phyloP scores from a whole-genome alignment of 1,140 invertebrate genomes.

The Lordiphosa stackelbergi region DNA sequence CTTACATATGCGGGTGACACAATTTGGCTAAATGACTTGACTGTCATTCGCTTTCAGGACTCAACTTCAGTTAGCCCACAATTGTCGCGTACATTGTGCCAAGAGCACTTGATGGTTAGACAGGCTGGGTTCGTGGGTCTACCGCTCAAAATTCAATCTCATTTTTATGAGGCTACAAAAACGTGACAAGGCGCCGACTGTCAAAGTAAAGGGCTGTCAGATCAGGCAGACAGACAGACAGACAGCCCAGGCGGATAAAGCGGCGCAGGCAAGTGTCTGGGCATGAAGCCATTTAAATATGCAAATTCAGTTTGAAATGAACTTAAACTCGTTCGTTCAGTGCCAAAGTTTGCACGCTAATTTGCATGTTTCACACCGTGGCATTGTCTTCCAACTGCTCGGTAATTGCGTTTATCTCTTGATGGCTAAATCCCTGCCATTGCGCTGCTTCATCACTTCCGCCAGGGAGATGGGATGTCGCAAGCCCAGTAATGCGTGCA shows the following conservation, averaged over 20 bases:
- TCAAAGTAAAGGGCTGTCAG: constrained; percentile 28
- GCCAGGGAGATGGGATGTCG: constrained; percentile 1
- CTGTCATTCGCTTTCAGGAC: too few species aligned
- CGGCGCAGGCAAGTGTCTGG: constrained; percentile 41
- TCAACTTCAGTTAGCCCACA: too few species aligned
- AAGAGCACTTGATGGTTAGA: neutral
- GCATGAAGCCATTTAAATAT: constrained; percentile 71
- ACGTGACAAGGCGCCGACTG: constrained; percentile 67
- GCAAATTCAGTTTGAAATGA: constrained; percentile 64
- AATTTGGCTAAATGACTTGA: too few species aligned
- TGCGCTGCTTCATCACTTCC: constrained; percentile 19
- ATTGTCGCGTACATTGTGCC: constrained; percentile 1
- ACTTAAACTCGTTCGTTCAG: constrained; percentile 65
- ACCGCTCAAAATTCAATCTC: constrained; percentile 72
- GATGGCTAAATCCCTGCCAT: constrained; percentile 55
- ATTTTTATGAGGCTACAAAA: constrained; percentile 69
- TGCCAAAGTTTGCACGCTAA: constrained; percentile 56
- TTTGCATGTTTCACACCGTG: constrained; percentile 64
- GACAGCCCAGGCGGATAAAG: constrained; percentile 16
- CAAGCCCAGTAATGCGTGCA: constrained; percentile 54
- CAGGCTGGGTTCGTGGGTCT: constrained; percentile 27
- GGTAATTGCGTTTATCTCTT: constrained; percentile 71
- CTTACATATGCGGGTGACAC: too few species aligned
- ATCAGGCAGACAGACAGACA: neutral
- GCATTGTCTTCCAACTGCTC: constrained; percentile 53